Evolutionary conservation across 2,888 invertebrate genomes (phyloP).

Genomic region (Stenchaetothrips biformis): DNA sequence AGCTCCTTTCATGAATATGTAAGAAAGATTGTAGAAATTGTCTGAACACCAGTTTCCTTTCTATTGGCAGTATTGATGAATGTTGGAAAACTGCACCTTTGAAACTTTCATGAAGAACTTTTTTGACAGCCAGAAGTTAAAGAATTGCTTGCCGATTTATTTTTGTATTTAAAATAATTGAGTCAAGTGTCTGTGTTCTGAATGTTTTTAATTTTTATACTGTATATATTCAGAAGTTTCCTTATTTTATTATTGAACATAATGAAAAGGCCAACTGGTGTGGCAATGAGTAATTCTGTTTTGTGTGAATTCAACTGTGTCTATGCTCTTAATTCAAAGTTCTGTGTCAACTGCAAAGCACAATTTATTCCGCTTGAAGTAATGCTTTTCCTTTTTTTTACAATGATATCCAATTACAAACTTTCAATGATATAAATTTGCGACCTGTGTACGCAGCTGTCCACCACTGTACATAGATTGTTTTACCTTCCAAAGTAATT

Average conservation of each 20-base stretch:
- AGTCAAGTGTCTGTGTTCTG: slow-evolving; percentile 24
- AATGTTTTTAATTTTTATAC: slow-evolving; percentile 24
- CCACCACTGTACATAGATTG: slow-evolving; percentile 5
- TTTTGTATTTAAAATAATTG: slow-evolving; percentile 25
- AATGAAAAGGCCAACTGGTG: slow-evolving; percentile 16
- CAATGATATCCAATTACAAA: not conserved
- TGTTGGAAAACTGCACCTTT: too few species aligned
- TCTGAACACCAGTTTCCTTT: too few species aligned
- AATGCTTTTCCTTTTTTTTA: not conserved
- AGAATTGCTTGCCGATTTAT: slow-evolving; percentile 23
- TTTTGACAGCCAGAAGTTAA: not conserved
- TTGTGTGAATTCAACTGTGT: not conserved
- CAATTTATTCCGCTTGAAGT: not conserved
- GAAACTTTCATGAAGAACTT: not conserved
- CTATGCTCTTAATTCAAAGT: slow-evolving; percentile 13
- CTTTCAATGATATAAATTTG: not conserved
- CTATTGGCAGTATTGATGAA: too few species aligned
- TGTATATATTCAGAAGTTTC: slow-evolving; percentile 24
- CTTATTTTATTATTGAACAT: slow-evolving; percentile 16
- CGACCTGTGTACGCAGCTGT: slow-evolving; percentile 2
- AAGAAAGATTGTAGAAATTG: too few species aligned
- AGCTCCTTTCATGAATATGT: too few species aligned
- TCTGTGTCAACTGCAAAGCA: slow-evolving; percentile 2
- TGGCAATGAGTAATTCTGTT: not conserved
- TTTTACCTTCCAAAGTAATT: not conserved